phyloP scores from a whole-genome alignment of 2,888 invertebrate genomes.

The Philereme transversata region DNA sequence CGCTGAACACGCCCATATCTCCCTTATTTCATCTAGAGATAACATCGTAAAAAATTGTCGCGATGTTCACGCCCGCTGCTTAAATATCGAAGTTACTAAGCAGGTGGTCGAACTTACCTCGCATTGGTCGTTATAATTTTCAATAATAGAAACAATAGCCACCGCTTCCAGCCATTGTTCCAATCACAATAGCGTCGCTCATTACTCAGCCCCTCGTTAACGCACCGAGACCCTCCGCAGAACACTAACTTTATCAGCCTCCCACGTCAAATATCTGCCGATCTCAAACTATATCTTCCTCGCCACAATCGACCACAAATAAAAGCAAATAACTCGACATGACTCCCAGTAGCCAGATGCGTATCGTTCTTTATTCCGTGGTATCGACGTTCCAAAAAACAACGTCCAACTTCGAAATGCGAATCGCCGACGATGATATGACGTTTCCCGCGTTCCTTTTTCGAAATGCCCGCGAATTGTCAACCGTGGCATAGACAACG shows the following conservation, averaged over 20 bases:
- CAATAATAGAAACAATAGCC: slow-evolving; percentile 80
- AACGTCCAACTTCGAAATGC: slow-evolving; percentile 55
- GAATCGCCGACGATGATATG: slow-evolving; percentile 68
- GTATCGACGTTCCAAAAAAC: slow-evolving; percentile 71
- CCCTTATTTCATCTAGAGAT: slow-evolving; percentile 23
- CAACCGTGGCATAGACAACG: slow-evolving; percentile 78
- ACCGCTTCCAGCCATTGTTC: slow-evolving; percentile 74
- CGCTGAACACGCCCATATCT: slow-evolving; percentile 22
- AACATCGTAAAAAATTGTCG: slow-evolving; percentile 38
- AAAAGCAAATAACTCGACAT: slow-evolving; percentile 61
- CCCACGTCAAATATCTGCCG: slow-evolving; percentile 78
- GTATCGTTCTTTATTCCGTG: slow-evolving; percentile 42
- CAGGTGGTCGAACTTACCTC: slow-evolving; percentile 44
- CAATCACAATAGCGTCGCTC: slow-evolving; percentile 76
- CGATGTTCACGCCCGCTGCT: slow-evolving; percentile 30
- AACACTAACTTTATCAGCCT: slow-evolving; percentile 81
- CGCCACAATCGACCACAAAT: slow-evolving; percentile 74
- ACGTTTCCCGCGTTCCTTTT: slow-evolving; percentile 78
- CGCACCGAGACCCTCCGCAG: slow-evolving; percentile 66
- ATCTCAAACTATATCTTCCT: slow-evolving; percentile 74
- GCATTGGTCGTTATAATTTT: slow-evolving; percentile 58
- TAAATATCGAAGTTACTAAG: slow-evolving; percentile 40
- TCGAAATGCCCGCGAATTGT: slow-evolving; percentile 79
- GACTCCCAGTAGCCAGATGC: slow-evolving; percentile 75
- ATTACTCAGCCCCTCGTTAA: slow-evolving; percentile 82